A percentile compares a stretch with the other conserved stretches of the same genome.
Evolutionary conservation across 2,113 vertebrate genomes (phyloP).

Genomic region (Ophiodon elongatus): DNA sequence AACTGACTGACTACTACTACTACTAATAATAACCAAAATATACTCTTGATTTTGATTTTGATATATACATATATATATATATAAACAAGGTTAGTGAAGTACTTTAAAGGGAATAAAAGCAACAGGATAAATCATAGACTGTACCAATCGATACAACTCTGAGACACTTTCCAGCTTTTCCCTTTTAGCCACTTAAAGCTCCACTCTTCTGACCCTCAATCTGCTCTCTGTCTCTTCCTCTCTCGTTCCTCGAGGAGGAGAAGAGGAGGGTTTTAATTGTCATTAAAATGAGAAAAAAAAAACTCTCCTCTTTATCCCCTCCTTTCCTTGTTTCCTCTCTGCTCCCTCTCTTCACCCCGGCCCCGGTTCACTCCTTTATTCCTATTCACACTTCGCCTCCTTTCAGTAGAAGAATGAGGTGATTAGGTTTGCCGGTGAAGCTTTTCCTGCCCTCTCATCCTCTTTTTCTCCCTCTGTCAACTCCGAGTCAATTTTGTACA

Average conservation of each 20-base stretch:
- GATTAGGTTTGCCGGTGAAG: slow-evolving; percentile 43
- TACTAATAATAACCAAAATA: neutral
- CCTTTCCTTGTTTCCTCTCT: slow-evolving; percentile 9
- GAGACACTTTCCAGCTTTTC: neutral
- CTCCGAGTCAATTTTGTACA: slow-evolving; percentile 55
- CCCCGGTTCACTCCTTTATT: slow-evolving; percentile 24
- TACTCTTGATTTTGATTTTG: neutral
- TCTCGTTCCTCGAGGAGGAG: neutral
- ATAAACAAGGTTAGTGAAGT: neutral
- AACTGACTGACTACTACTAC: neutral
- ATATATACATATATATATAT: neutral
- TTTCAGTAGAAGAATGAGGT: slow-evolving; percentile 40
- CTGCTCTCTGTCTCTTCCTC: neutral
- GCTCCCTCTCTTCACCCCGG: slow-evolving; percentile 3
- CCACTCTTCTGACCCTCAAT: neutral
- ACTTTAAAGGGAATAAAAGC: neutral
- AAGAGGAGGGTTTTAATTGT: neutral
- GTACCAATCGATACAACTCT: neutral
- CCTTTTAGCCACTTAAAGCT: slow-evolving; percentile 8
- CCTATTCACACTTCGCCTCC: slow-evolving; percentile 33
- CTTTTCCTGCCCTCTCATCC: slow-evolving; percentile 27
- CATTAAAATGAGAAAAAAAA: slow-evolving; percentile 12
- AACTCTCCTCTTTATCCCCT: neutral
- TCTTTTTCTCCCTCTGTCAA: slow-evolving; percentile 30
- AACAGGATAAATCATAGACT: neutral